Percentiles rank a stretch among this genome's conserved stretches.
Conservation (phyloP, 2,113 vertebrate species). For the Perca schrenkii region DNA sequence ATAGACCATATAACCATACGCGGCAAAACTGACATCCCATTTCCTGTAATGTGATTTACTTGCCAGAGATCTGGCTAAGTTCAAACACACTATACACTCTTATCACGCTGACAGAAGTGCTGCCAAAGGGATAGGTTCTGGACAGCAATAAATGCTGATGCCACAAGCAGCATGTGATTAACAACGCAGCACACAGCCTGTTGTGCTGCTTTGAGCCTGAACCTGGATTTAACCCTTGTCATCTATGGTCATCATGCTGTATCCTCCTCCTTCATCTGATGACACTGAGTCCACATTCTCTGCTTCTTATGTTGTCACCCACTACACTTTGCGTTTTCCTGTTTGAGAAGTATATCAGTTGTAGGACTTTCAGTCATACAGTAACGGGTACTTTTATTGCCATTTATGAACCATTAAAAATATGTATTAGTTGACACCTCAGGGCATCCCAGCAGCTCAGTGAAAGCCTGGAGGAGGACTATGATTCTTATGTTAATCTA, state of each 20-base stretch:
- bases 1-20: constrained; percentile 11
- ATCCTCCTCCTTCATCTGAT: constrained; percentile 10
- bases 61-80: constrained; percentile 37
- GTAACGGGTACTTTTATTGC: background rate
- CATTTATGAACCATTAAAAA: background rate
- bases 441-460: background rate
- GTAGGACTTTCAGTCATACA: background rate
- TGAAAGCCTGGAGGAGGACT: background rate
- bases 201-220: background rate
- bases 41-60: constrained; percentile 24
- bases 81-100: constrained; percentile 40
- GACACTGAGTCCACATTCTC: background rate
- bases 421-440: background rate
- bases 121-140: constrained; percentile 31
- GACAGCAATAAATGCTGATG: constrained; percentile 21
- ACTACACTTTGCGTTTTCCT: background rate
- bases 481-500: background rate
- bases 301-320: background rate
- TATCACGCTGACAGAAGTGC: constrained; percentile 39
- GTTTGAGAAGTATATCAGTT: background rate
- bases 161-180: constrained; percentile 25
- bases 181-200: background rate
- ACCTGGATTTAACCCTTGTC: constrained; percentile 21
- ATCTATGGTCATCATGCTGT: constrained; percentile 10
- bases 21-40: constrained; percentile 20